Evolutionary conservation across 2,888 invertebrate genomes (phyloP), one percentile per base, ranked within the genome.

Genomic region (Caenorhabditis sinica): DNA sequence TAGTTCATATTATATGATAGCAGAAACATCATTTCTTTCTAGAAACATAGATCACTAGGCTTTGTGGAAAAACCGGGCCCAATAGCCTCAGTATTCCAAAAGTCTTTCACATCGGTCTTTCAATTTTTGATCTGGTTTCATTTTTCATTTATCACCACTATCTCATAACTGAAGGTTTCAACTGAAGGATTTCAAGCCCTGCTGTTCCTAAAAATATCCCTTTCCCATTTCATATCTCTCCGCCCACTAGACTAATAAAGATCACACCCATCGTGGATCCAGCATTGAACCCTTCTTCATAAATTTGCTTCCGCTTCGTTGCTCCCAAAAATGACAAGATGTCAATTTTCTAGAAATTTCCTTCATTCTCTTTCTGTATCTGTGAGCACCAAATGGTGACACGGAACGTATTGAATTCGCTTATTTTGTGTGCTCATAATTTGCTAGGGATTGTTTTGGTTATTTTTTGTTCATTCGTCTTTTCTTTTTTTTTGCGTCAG

Each of bases 401-500:
- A 56, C 43, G 43, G 53, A 56, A 58, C 66, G 43, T 58, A 56
- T 45, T 60, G 43, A 28, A 65, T 60, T 76, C 49, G 75, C 68
- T 43, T 79, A 51, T 72, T 72, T 72, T 66, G 9, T 40, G 43
- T 72, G 79, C 79, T 79, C 79, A 79, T 77, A 77, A 77, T 80
- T 80, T 66, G 65, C 33, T 60, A 23, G 23, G 72, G 43, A 72
- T 80, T 80, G 80, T 72, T 72, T 72, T 80, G 80, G 65, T 66
- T 66, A 36, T 23, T 49, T 49, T 61, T 61, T 49, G 63, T 63
- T 25, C 25, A 23, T 25, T 49, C 33, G n/a, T 49, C 43, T 25
- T 23, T 36, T 36, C 20, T 36, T 58, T 61, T 63, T n/a, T 63
- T 72, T 30, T 33, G 8, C 63, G 58, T 8, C 71, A 36, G 40